These are phyloP conservation scores for Todus mexicanus DNA, from an alignment of 2,797 vertebrate genomes.

Conservation along the genomic window DNA sequence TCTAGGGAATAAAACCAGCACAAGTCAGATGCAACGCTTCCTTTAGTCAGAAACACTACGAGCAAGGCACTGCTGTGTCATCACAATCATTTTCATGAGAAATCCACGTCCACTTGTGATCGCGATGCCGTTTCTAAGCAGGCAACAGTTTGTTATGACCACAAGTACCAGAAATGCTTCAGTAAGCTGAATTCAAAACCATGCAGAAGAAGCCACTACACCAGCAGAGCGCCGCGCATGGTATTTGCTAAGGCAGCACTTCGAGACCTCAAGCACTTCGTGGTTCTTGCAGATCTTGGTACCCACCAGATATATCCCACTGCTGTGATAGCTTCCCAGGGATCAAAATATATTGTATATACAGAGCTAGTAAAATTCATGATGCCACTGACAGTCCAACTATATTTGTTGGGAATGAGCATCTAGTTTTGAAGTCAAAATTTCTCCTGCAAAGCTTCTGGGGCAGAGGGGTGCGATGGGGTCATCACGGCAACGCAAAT, in stretches of 20 bases:
- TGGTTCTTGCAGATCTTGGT: not conserved
- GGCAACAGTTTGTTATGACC: not conserved
- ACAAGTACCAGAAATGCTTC: not conserved
- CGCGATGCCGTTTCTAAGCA: not conserved
- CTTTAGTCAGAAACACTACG: not conserved
- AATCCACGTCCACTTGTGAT: not conserved
- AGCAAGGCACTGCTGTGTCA: not conserved
- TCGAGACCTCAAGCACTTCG: not conserved
- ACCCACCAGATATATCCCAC: not conserved
- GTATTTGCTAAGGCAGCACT: not conserved
- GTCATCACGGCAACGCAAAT: fast-evolving
- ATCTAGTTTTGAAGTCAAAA: not conserved
- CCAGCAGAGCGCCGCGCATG: not conserved
- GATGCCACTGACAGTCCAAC: not conserved
- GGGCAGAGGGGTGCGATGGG: not conserved
- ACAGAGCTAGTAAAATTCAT: fast-evolving
- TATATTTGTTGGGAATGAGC: fast-evolving
- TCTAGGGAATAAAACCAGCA: slow-evolving; percentile 63
- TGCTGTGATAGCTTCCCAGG: fast-evolving
- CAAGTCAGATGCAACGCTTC: not conserved
- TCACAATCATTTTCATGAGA: not conserved
- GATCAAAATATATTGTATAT: fast-evolving
- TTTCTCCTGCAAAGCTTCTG: not conserved
- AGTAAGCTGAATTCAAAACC: not conserved
- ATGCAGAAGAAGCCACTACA: not conserved